Conservation (phyloP, 1,140 invertebrate genomes). For the Cecropterus lyciades region DNA sequence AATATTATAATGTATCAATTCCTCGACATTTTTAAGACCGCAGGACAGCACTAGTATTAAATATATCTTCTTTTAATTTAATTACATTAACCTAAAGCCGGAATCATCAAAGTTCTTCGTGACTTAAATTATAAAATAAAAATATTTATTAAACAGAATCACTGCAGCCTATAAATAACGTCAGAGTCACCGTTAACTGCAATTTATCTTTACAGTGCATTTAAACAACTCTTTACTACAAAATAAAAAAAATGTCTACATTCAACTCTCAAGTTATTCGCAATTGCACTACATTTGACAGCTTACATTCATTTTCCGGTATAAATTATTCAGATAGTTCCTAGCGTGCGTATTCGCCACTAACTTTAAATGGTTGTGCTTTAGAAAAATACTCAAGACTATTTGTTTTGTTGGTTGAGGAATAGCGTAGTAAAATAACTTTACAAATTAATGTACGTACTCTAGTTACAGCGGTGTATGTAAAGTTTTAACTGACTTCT, state of each 20-base stretch:
- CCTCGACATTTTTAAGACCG: too few relatives aligned
- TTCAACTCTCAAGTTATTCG: slow-evolving; percentile 24
- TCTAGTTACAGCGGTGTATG: background rate
- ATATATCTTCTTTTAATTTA: too few relatives aligned
- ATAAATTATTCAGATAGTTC: slow-evolving; percentile 26
- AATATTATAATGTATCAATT: too few relatives aligned
- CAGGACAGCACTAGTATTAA: too few relatives aligned
- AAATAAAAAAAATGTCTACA: slow-evolving; percentile 31
- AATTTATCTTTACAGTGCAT: slow-evolving; percentile 4
- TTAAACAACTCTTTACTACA: slow-evolving; percentile 18
- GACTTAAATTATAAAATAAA: too few relatives aligned
- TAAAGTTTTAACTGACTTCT: too few relatives aligned
- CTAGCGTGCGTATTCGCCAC: slow-evolving; percentile 26
- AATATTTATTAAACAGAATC: too few relatives aligned
- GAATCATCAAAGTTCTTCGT: too few relatives aligned
- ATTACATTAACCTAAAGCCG: too few relatives aligned
- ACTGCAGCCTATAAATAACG: too few relatives aligned
- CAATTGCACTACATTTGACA: slow-evolving; percentile 32
- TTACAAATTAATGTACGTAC: background rate
- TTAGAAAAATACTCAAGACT: slow-evolving; percentile 17
- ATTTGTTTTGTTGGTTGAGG: background rate
- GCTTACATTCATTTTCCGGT: slow-evolving; percentile 27
- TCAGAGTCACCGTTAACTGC: background rate
- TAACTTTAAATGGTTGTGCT: slow-evolving; percentile 22
- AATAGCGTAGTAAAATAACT: background rate